Evolutionary conservation across 1,140 invertebrate genomes (phyloP), one percentile per base, ranked within the genome.

Genomic region (Eurosta solidaginis): DNA sequence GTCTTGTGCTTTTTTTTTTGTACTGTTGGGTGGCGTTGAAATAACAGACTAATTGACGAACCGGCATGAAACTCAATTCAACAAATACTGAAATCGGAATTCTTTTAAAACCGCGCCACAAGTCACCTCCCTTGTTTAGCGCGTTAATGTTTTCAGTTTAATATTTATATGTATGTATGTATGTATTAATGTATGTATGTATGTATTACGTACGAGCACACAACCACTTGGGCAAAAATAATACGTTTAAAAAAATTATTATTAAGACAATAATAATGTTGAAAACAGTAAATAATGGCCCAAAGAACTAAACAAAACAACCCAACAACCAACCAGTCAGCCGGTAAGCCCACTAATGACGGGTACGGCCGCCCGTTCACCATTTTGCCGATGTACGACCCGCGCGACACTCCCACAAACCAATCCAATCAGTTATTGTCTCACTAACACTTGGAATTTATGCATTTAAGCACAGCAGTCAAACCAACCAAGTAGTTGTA

Each of bases 61-160:
- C 78, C 75, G 84, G 83, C 81, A 81, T 83, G 83, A 83, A 83
- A 84, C 85, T 86, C 85, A 86, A 86, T 86, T 85, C 83, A 81
- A 74, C 83, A 86, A 85, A 86, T 83, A 86, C 85, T 86, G 85
- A 86, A 85, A 82, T 85, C 81, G 85, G 83, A 85, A 84, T 86
- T 86, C 83, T 85, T 85, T 84, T 75, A 82, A 83, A 79, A 84
- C 74, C 29, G 27, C 47, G 74, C 50, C 74, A 52, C 74, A 68
- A 68, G 74, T 76, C 50, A 52, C 50, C 12, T 12, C 74, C 33
- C 74, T 75, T 50, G 74, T 47, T 33, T 45, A 75, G 44, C 50
- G 42, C 40, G 49, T 50, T 12, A 59, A 59, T 33, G 54, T 29
- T 6, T 59, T 59, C 54, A 33, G 54, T 9, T 6, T 27, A 6